Evolutionary conservation across 2,113 vertebrate genomes (phyloP).

Genomic region (Sterna hirundo): DNA sequence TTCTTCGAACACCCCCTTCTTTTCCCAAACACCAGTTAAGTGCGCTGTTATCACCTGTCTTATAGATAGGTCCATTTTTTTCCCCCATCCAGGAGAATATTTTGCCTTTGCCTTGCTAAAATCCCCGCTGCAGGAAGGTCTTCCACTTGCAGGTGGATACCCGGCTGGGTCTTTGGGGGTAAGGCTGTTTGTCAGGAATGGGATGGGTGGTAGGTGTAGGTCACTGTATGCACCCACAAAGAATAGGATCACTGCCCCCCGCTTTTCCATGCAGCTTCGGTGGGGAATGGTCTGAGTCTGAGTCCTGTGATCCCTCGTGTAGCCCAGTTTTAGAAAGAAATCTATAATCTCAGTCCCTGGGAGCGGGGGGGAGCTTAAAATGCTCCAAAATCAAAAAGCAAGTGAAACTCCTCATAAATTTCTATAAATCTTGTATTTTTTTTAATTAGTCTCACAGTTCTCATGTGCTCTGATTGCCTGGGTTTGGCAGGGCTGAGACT

Average conservation of each 20-base stretch:
- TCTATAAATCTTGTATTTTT: neutral
- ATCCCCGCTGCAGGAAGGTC: neutral
- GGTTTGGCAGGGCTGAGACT: neutral
- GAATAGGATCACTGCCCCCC: neutral
- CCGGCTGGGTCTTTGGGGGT: neutral
- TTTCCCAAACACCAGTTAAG: neutral
- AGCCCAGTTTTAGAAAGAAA: neutral
- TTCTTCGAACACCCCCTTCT: neutral
- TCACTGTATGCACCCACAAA: neutral
- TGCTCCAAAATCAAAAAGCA: neutral
- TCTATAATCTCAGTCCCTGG: neutral
- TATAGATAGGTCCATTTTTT: neutral
- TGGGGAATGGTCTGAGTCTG: neutral
- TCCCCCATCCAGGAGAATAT: neutral
- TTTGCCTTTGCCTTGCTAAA: neutral
- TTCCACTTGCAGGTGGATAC: neutral
- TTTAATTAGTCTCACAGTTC: neutral
- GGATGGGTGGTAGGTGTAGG: too few species aligned
- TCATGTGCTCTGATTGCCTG: neutral
- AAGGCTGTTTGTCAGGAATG: neutral
- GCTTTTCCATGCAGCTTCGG: neutral
- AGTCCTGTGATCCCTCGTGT: neutral
- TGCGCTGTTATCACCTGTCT: neutral
- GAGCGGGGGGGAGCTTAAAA: neutral
- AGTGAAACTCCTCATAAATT: neutral